Evolutionary conservation across 2,113 vertebrate species (phyloP).

Genomic region (Psettodes erumei): DNA sequence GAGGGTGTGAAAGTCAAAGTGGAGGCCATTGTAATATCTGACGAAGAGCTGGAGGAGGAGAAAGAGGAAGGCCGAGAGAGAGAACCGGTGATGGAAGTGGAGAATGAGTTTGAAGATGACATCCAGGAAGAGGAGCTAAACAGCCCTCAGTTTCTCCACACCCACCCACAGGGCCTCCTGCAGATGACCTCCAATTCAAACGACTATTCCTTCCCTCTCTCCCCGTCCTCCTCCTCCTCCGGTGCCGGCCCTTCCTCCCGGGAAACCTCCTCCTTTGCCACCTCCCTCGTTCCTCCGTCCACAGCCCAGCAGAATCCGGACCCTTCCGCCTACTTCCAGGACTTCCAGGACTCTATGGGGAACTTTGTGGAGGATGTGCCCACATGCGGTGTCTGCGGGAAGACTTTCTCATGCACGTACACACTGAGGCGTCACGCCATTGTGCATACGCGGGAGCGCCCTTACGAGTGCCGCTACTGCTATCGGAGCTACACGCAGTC

Average conservation of each 20-base stretch:
- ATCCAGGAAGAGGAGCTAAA: slow-evolving; percentile 74
- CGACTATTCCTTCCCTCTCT: slow-evolving; percentile 77
- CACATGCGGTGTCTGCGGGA: slow-evolving; percentile 92
- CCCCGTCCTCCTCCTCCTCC: slow-evolving; percentile 77
- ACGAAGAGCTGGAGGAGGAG: slow-evolving; percentile 86
- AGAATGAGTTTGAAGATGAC: slow-evolving; percentile 77
- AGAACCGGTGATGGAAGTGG: slow-evolving; percentile 76
- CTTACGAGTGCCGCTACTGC: slow-evolving; percentile 93
- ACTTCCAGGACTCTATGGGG: slow-evolving; percentile 87
- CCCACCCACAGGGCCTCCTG: slow-evolving; percentile 73
- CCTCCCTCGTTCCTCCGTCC: slow-evolving; percentile 67
- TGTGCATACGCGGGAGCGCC: slow-evolving; percentile 92
- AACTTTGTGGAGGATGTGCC: slow-evolving; percentile 91
- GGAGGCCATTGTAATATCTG: slow-evolving; percentile 94
- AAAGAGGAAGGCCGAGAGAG: slow-evolving; percentile 52
- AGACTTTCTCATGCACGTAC: slow-evolving; percentile 95
- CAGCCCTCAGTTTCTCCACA: slow-evolving; percentile 77
- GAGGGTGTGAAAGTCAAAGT: slow-evolving; percentile 84
- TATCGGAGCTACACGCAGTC: slow-evolving; percentile 95
- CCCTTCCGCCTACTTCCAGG: slow-evolving; percentile 84
- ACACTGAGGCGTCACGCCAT: slow-evolving; percentile 92
- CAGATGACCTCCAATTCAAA: slow-evolving; percentile 72
- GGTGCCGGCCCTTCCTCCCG: slow-evolving; percentile 73
- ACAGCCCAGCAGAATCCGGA: slow-evolving; percentile 70
- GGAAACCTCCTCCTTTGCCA: slow-evolving; percentile 69